Conservation (phyloP, 2,888 invertebrate species). For the Tetragonula carbonaria region DNA sequence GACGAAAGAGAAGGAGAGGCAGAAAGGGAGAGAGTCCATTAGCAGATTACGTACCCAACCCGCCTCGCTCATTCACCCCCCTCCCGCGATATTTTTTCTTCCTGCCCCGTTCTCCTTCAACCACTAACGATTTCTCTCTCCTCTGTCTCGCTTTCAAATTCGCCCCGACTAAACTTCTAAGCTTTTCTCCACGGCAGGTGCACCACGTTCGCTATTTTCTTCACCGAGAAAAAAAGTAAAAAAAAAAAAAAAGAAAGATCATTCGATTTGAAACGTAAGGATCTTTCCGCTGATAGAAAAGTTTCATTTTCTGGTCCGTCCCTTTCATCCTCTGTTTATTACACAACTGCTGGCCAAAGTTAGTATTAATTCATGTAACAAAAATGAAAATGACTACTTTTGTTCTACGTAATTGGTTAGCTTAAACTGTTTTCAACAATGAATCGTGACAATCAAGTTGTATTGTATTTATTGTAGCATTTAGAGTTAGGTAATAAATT, state of each 20-base stretch:
- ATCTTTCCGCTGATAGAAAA: not conserved
- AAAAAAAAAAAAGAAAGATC: not conserved
- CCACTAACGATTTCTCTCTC: constrained; percentile 72
- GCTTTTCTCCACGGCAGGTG: constrained; percentile 60
- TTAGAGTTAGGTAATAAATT: too few relatives aligned
- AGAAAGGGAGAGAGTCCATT: constrained; percentile 79
- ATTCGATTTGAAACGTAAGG: constrained; percentile 5
- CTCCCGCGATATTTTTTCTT: constrained; percentile 78
- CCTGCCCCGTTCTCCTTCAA: constrained; percentile 71
- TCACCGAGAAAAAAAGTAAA: too few relatives aligned
- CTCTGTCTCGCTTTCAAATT: constrained; percentile 51
- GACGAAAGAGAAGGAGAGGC: constrained; percentile 68
- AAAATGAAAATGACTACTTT: too few relatives aligned
- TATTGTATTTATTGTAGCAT: too few relatives aligned
- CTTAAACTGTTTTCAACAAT: too few relatives aligned
- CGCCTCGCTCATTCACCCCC: constrained; percentile 79
- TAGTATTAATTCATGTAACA: too few relatives aligned
- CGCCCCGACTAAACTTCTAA: constrained; percentile 55
- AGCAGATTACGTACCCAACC: constrained; percentile 83
- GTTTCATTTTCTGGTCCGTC: not conserved
- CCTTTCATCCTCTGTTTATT: not conserved
- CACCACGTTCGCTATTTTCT: constrained; percentile 33
- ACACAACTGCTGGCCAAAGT: too few relatives aligned
- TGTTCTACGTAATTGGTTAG: too few relatives aligned
- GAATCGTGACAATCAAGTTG: too few relatives aligned